Conservation (phyloP, 2,113 vertebrate species). For the Charadrius vociferus region DNA sequence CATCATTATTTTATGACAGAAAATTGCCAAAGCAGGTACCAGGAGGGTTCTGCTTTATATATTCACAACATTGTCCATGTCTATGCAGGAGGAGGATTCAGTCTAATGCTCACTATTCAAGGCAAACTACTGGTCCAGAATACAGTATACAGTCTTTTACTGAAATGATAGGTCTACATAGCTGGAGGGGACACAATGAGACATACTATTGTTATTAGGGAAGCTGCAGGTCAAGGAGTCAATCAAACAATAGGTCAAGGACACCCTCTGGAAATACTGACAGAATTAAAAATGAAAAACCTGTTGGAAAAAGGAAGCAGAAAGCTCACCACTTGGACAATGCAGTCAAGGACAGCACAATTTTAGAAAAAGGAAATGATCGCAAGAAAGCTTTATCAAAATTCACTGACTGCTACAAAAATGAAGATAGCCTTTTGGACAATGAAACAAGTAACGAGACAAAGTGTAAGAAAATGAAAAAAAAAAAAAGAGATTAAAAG, state of each 20-base stretch:
- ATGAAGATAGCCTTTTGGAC: constrained; percentile 43
- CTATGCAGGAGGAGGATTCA: constrained; percentile 64
- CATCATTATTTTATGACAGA: constrained; percentile 61
- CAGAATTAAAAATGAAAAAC: constrained; percentile 73
- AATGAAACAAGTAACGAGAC: constrained; percentile 67
- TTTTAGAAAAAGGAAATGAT: constrained; percentile 11
- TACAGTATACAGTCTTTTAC: constrained; percentile 61
- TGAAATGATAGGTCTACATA: constrained; percentile 56
- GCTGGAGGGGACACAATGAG: constrained; percentile 69
- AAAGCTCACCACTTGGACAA: constrained; percentile 84
- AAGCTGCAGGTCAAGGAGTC: constrained; percentile 68
- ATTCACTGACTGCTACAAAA: constrained; percentile 43
- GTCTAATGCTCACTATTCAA: constrained; percentile 70
- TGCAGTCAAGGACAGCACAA: background rate
- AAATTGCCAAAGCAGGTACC: constrained; percentile 60
- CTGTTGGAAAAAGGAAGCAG: constrained; percentile 83
- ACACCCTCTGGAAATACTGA: constrained; percentile 50
- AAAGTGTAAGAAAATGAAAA: constrained; percentile 69
- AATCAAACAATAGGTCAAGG: constrained; percentile 73
- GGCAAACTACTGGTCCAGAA: constrained; percentile 65
- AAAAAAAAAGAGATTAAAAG: constrained; percentile 73
- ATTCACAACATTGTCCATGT: constrained; percentile 62
- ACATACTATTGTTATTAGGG: constrained; percentile 54
- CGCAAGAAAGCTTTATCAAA: constrained; percentile 40
- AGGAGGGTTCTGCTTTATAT: constrained; percentile 71